A percentile compares a stretch with the other conserved stretches of the same genome.
These are phyloP conservation scores for Picus viridis DNA, from an alignment of 2,797 vertebrate species.

Conservation along the genomic window DNA sequence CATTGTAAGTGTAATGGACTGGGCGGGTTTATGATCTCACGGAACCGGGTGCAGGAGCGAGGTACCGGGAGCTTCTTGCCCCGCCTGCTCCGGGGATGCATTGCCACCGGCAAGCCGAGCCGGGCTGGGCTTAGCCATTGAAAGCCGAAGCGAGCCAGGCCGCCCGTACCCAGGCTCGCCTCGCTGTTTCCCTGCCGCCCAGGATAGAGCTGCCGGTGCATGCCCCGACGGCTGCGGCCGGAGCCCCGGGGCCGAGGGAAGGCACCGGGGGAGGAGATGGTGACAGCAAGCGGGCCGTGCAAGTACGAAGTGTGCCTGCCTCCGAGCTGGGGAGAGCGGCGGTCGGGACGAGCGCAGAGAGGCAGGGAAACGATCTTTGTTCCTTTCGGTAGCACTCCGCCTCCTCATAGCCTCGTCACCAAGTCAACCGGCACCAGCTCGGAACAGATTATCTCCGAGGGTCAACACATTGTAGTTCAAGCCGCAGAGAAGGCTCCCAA, in stretches of 20 bases:
- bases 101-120: not conserved
- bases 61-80: not conserved
- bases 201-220: not conserved
- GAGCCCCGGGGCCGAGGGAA: not conserved
- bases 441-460: constrained; percentile 83
- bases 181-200: not conserved
- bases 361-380: constrained; percentile 81
- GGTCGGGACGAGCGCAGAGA: constrained; percentile 17
- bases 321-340: not conserved
- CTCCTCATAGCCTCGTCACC: constrained; percentile 81
- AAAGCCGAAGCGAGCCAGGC: accelerated
- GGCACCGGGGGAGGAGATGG: constrained; percentile 66
- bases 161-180: too few relatives aligned
- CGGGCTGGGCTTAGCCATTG: too few relatives aligned
- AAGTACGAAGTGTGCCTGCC: not conserved
- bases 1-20: constrained; percentile 74
- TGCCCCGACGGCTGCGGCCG: not conserved
- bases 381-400: constrained; percentile 71
- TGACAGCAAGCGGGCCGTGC: constrained; percentile 71
- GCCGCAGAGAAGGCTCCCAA: constrained; percentile 67
- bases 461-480: constrained; percentile 75
- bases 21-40: constrained; percentile 46
- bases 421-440: constrained; percentile 80
- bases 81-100: not conserved
- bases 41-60: not conserved